A percentile compares a stretch with the other conserved stretches of the same genome.
Evolutionary conservation across 2,113 vertebrate species (phyloP).

Genomic region (Hyaena hyaena): DNA sequence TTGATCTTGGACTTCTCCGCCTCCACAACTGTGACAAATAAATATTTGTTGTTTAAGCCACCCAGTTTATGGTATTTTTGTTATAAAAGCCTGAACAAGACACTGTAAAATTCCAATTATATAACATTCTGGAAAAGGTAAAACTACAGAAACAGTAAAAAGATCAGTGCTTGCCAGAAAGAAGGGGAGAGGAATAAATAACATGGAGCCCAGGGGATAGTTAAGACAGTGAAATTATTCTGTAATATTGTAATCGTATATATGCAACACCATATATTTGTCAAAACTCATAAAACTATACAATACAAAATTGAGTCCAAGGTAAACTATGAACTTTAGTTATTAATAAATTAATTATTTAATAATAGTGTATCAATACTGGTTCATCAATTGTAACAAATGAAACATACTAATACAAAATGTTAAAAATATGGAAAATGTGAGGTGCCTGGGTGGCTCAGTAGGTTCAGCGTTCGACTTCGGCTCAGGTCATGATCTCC

Average conservation of each 20-base stretch:
- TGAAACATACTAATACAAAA: not conserved
- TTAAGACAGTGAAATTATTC: not conserved
- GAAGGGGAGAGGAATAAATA: not conserved
- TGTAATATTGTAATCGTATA: not conserved
- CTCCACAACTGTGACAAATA: not conserved
- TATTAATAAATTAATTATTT: not conserved
- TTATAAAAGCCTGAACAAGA: not conserved
- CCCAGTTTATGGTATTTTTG: not conserved
- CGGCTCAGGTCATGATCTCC: too few species aligned
- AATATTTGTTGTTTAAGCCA: not conserved
- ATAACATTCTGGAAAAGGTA: not conserved
- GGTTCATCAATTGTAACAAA: not conserved
- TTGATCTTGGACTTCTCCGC: not conserved
- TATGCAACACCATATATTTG: not conserved
- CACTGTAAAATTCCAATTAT: not conserved
- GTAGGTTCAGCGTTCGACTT: too few species aligned
- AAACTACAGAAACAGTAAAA: not conserved
- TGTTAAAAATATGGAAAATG: not conserved
- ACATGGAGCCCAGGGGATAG: too few species aligned
- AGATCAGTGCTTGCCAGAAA: not conserved
- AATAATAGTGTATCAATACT: not conserved
- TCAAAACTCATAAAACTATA: not conserved
- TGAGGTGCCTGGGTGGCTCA: too few species aligned
- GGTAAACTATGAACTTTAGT: not conserved
- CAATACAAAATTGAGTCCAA: not conserved